phyloP scores from a whole-genome alignment of 2,888 invertebrate species.

The Euplexia lucipara region DNA sequence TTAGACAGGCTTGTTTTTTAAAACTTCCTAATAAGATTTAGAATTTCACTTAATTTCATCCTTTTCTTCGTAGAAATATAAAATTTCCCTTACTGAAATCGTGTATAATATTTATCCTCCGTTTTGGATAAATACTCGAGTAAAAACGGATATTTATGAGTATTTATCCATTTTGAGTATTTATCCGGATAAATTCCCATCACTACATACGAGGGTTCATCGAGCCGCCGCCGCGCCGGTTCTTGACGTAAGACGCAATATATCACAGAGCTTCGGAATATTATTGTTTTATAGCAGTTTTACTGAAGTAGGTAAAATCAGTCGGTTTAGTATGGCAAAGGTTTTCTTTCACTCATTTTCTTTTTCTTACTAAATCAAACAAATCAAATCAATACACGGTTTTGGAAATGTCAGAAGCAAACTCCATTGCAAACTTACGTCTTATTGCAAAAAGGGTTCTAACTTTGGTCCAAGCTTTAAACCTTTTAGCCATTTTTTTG shows the following conservation, averaged over 20 bases:
- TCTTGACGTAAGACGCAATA: slow-evolving; percentile 27
- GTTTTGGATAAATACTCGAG: too few relatives aligned
- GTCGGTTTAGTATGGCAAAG: neutral
- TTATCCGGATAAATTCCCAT: too few relatives aligned
- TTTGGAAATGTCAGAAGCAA: neutral
- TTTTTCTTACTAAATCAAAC: neutral
- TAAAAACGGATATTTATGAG: too few relatives aligned
- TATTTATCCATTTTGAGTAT: too few relatives aligned
- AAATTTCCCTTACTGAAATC: too few relatives aligned
- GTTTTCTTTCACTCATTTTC: slow-evolving; percentile 5
- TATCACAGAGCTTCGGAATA: slow-evolving; percentile 19
- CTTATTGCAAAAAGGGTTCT: neutral
- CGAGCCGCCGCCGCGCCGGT: slow-evolving; percentile 29
- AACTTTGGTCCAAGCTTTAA: too few relatives aligned
- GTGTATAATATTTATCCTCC: too few relatives aligned
- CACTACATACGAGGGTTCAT: slow-evolving; percentile 34
- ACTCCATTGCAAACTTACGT: neutral
- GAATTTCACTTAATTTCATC: too few relatives aligned
- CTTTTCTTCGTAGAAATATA: too few relatives aligned
- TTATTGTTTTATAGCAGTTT: slow-evolving; percentile 41
- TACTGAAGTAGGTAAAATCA: neutral
- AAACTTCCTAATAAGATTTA: too few relatives aligned
- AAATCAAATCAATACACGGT: neutral
- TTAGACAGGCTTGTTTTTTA: too few relatives aligned
- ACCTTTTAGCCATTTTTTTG: too few relatives aligned